Evolutionary conservation across 2,888 invertebrate genomes (phyloP).

Genomic region (Muschampia plurimacula): DNA sequence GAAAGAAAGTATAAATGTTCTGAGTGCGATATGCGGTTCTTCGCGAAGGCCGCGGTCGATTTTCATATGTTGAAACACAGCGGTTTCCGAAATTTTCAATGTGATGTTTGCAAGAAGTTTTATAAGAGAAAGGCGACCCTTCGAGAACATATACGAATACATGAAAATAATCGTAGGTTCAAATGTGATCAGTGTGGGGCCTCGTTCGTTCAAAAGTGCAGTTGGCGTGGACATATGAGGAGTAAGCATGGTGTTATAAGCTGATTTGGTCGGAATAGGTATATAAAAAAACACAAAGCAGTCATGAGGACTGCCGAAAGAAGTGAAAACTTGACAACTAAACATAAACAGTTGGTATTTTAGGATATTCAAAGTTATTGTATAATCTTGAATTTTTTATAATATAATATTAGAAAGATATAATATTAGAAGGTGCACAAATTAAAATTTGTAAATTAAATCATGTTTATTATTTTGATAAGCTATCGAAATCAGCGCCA

Average conservation of each 20-base stretch:
- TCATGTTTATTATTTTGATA: too few relatives aligned
- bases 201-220: constrained; percentile 57
- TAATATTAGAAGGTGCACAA: too few relatives aligned
- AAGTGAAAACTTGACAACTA: too few relatives aligned
- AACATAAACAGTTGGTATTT: too few relatives aligned
- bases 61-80: constrained; percentile 66
- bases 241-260: constrained; percentile 48
- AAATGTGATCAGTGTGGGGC: constrained; percentile 54
- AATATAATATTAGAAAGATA: too few relatives aligned
- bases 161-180: constrained; percentile 54
- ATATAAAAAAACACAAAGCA: too few relatives aligned
- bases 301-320: too few relatives aligned
- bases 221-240: constrained; percentile 54
- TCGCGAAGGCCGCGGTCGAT: constrained; percentile 58
- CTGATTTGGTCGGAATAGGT: neutral
- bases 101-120: constrained; percentile 52
- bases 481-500: too few relatives aligned
- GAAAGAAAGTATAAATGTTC: constrained; percentile 51
- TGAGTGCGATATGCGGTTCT: constrained; percentile 49
- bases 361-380: too few relatives aligned
- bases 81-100: constrained; percentile 50
- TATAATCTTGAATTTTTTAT: too few relatives aligned
- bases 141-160: constrained; percentile 61
- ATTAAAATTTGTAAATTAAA: too few relatives aligned
- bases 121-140: constrained; percentile 49